Evolutionary conservation across 2,113 vertebrate species (phyloP).

Genomic region (Megaleporinus macrocephalus): DNA sequence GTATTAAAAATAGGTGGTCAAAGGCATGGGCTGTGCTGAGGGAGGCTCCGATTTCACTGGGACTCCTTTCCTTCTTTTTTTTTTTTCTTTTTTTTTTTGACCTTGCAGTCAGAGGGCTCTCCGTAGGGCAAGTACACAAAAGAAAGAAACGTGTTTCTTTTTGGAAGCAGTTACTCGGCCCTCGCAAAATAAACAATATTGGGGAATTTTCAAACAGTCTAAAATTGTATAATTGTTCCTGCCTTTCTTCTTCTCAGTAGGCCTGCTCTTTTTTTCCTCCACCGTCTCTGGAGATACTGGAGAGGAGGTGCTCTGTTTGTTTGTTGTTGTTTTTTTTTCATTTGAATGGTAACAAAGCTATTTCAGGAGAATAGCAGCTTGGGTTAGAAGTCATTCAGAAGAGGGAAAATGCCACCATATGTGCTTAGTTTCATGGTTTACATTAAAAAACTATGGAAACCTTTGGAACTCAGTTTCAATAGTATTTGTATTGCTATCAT

Average conservation of each 20-base stretch:
- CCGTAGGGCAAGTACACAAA: constrained; percentile 1
- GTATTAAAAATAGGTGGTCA: constrained; percentile 77
- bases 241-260: constrained; percentile 30
- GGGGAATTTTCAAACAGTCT: constrained; percentile 30
- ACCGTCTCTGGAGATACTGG: constrained; percentile 7
- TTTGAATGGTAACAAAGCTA: constrained; percentile 68
- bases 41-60: constrained; percentile 64
- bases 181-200: constrained; percentile 38
- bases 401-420: constrained; percentile 66
- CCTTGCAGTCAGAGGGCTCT: constrained; percentile 67
- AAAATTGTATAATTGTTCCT: constrained; percentile 47
- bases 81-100: constrained; percentile 50
- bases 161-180: constrained; percentile 45
- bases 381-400: constrained; percentile 59
- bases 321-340: constrained; percentile 23
- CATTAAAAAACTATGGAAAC: constrained; percentile 67
- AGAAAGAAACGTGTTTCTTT: background rate
- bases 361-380: constrained; percentile 68
- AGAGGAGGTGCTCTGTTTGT: constrained; percentile 53
- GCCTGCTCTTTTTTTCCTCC: constrained; percentile 7
- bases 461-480: constrained; percentile 81
- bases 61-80: background rate
- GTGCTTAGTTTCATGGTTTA: constrained; percentile 63
- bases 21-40: constrained; percentile 68
- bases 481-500: constrained; percentile 74